Evolutionary conservation across 2,888 invertebrate species (phyloP).

Genomic region (Cryptus viduatorius): DNA sequence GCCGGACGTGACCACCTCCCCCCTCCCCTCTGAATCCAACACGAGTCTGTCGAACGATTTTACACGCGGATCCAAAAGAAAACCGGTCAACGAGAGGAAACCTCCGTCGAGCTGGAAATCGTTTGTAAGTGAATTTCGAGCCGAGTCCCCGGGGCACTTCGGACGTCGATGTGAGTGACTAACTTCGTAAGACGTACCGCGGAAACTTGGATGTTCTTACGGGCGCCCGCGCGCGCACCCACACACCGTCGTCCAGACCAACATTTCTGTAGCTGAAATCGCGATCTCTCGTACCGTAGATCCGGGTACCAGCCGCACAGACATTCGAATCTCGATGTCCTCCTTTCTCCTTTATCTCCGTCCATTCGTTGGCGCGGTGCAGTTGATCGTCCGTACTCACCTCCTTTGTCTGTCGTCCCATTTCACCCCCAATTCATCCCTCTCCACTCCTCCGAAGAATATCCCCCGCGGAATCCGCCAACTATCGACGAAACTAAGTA

Average conservation of each 20-base stretch:
- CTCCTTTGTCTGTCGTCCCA: neutral
- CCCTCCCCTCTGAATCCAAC: neutral
- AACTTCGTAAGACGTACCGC: constrained; percentile 61
- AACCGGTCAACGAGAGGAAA: constrained; percentile 51
- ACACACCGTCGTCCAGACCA: neutral
- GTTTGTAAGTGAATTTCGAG: constrained; percentile 67
- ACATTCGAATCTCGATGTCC: constrained; percentile 2
- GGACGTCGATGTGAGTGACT: constrained; percentile 65
- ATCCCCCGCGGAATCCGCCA: constrained; percentile 35
- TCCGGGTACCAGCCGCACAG: neutral
- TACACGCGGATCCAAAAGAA: constrained; percentile 5
- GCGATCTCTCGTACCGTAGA: constrained; percentile 4
- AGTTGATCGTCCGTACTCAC: constrained; percentile 22
- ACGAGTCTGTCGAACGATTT: constrained; percentile 31
- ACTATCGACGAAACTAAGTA: constrained; percentile 60
- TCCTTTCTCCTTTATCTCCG: constrained; percentile 29
- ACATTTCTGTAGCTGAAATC: constrained; percentile 38
- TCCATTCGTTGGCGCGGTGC: constrained; percentile 28
- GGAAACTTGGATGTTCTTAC: constrained; percentile 62
- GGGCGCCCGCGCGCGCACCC: constrained; percentile 7
- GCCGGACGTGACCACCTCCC: constrained; percentile 51
- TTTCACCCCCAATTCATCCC: neutral
- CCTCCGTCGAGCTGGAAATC: constrained; percentile 64
- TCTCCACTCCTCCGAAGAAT: neutral
- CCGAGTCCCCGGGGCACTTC: constrained; percentile 59